Evolutionary conservation across 2,888 invertebrate genomes (phyloP), one percentile per base, ranked within the genome.

Genomic region (Apamea sordens): DNA sequence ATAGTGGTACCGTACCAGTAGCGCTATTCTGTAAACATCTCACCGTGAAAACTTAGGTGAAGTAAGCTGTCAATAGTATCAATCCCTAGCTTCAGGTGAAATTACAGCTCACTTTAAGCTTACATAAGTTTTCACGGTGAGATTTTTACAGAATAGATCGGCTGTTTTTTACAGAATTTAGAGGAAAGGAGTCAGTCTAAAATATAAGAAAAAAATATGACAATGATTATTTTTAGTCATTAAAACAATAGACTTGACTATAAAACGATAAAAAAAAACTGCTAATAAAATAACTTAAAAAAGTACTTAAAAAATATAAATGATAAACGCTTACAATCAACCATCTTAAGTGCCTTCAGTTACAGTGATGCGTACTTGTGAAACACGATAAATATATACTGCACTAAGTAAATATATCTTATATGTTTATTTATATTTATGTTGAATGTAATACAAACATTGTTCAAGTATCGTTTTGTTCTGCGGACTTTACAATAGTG

Each of bases 391-490:
- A n/a, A 6, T 73, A 47, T 41, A 32, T 73, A 65, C 71, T 32
- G 36, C 7, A 41, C 47, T 21, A n/a, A 65, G 64, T 73, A 80
- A 73, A 73, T 70, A 47, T 47, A 13, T 47, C 11, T 41, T 13
- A 13, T 47, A 73, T 36, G 28, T 77, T 53, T 72, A 69, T 71
- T 71, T 74, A 32, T 71, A 18, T 76, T 11, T 73, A 59, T 32
- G 36, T 82, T n/a, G 13, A 75, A 61, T 53, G 28, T 75, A 10
- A 32, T 50, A 59, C 24, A n/a, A 47, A 69, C 18, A 69, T 78
- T 83, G 41, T 69, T 69, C 32, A 15, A 24, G 15, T 32, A 18
- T 13, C 41, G 73, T 85, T 85, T 80, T 85, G 74, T 83, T 63
- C 32, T 24, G 32, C 47, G 24, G 44, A 13, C 44, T 59, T 61